Percentiles rank a stretch among this genome's conserved stretches.
Conservation (phyloP, 1,140 invertebrate genomes). For the Parapsyche elsis region DNA sequence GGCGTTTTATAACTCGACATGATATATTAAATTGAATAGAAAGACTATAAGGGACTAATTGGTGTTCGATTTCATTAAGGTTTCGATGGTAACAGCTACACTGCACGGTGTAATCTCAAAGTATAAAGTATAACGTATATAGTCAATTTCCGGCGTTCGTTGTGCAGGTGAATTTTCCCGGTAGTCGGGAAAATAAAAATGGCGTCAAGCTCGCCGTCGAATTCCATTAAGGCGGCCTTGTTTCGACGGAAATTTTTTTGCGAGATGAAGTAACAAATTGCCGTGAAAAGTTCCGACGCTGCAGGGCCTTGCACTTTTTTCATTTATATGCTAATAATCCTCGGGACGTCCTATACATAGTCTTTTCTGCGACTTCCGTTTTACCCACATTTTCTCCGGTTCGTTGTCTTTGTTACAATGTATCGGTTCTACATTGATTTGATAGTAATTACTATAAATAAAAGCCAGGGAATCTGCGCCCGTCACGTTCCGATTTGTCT, state of each 20-base stretch:
- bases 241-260: constrained; percentile 26
- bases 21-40: too few species aligned
- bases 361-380: background rate
- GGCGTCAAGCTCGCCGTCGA: background rate
- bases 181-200: background rate
- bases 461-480: too few species aligned
- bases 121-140: too few species aligned
- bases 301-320: constrained; percentile 30
- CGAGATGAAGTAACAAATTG: constrained; percentile 42
- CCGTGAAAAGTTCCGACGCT: constrained; percentile 23
- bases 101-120: too few species aligned
- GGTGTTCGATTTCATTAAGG: too few species aligned
- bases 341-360: background rate
- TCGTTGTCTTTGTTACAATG: background rate
- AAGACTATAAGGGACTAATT: too few species aligned
- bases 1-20: too few species aligned
- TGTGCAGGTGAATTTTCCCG: background rate
- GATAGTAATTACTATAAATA: background rate
- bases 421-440: background rate
- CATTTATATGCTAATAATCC: constrained; percentile 44
- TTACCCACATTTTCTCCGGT: background rate
- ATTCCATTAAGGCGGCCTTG: constrained; percentile 34
- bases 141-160: too few species aligned
- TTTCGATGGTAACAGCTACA: too few species aligned
- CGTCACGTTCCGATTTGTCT: too few species aligned